phyloP scores from a whole-genome alignment of 1,140 invertebrate genomes.

The Drosophila melanogaster region DNA sequence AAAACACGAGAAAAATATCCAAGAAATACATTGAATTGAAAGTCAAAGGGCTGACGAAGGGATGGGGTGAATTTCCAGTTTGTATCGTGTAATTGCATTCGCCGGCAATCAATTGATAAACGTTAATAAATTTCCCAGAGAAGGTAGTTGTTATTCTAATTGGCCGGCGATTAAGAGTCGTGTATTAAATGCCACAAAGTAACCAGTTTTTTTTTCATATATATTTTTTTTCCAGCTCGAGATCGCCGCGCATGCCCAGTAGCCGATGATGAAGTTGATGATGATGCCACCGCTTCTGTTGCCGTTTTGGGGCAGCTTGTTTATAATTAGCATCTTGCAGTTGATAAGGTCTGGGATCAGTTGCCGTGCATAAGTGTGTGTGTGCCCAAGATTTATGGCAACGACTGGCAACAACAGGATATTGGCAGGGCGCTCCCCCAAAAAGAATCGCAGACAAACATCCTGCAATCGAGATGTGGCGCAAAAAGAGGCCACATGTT shows the following conservation, averaged over 20 bases:
- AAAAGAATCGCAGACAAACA: conserved; percentile 57
- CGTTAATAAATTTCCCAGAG: conserved; percentile 70
- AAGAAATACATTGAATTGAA: conserved; percentile 42
- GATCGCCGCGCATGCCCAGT: conserved; percentile 72
- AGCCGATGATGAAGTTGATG: conserved; percentile 45
- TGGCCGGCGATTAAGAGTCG: conserved; percentile 71
- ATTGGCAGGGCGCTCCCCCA: conserved; percentile 64
- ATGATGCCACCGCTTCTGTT: conserved; percentile 34
- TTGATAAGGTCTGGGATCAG: conserved; percentile 56
- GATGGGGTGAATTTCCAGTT: conserved; percentile 19
- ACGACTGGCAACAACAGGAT: conserved; percentile 71
- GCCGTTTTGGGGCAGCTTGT: conserved; percentile 61
- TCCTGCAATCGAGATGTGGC: conserved; percentile 56
- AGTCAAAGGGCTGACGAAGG: conserved; percentile 30
- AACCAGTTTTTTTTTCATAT: conserved; percentile 24
- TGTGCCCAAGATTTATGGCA: conserved; percentile 72
- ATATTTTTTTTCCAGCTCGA: conserved; percentile 19
- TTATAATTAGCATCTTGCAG: conserved; percentile 80
- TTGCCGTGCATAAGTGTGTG: neutral
- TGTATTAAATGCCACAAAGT: conserved; percentile 60
- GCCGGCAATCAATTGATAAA: conserved; percentile 62
- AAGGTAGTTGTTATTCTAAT: conserved; percentile 80
- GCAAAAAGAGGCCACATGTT: conserved; percentile 65
- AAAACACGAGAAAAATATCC: conserved; percentile 39
- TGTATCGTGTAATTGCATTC: conserved; percentile 60